Evolutionary conservation across 1,140 invertebrate genomes (phyloP), one percentile per base, ranked within the genome.

Genomic region (Leptinotarsa defecta): DNA sequence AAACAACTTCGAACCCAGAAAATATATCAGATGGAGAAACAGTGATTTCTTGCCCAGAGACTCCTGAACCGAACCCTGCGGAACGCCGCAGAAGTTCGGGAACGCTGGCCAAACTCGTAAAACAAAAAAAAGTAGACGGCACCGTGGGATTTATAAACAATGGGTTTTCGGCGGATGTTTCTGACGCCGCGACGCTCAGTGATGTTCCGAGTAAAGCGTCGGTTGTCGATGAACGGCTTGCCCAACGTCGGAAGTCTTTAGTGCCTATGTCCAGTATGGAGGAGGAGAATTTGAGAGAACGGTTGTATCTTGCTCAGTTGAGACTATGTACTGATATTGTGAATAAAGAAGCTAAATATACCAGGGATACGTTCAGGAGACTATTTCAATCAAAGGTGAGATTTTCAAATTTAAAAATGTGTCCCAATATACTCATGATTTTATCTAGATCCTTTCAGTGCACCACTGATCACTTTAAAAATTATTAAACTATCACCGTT

Each of bases 301-400:
- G 87, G 52, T 84, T 88, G 68, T 86, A 90, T 70, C 78, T 87
- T 43, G 84, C 86, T 0, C 86, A 90, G 0, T 81, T 93, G 68
- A 89, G 90, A 79, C 89, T 92, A 67, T 91, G 90, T 74, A 88
- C 89, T 1, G 89, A 90, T 75, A 89, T 92, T 69, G 83, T 93
- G 74, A 88, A 88, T 74, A 87, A 88, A 73, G 87, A 89, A 6
- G 85, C 86, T 65, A 88, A 86, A 72, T 91, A 91, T 79, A 88
- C 86, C 34, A 90, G 88, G 77, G 92, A 93, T 48, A 80, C 86
- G 1, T 88, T 93, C 75, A 88, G 89, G 68, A 86, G 87, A 74
- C 87, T 91, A 20, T 91, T 93, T 79, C 89, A 91, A 72, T 90
- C 91, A 82, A 89, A 90, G 89, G 92, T 92, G 85, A 57, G 52